Conservation (phyloP, 2,113 vertebrate genomes). For the Artemisiospiza belli region DNA sequence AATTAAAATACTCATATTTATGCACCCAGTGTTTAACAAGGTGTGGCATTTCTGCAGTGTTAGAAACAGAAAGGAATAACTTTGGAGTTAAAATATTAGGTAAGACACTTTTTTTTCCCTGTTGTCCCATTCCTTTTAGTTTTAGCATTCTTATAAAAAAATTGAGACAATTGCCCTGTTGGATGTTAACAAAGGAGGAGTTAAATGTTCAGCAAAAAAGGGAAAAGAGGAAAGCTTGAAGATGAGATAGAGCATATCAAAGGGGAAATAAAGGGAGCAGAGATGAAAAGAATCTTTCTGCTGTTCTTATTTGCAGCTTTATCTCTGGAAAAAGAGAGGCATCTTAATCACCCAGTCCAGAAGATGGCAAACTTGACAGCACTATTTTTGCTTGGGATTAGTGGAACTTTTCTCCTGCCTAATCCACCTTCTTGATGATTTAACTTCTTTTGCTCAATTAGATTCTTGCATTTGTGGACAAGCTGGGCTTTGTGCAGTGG, state of each 20-base stretch:
- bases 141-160: background rate
- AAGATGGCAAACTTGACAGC: background rate
- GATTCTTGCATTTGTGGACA: background rate
- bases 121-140: background rate
- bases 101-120: background rate
- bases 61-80: background rate
- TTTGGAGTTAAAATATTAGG: background rate
- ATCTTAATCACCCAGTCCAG: background rate
- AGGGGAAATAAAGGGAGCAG: background rate
- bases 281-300: slow-evolving; percentile 17
- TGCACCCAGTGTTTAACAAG: background rate
- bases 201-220: background rate
- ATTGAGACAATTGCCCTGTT: background rate
- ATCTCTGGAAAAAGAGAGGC: background rate
- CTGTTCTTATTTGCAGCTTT: background rate
- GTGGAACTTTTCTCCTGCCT: background rate
- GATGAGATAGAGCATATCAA: background rate
- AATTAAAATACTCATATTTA: background rate
- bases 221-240: background rate
- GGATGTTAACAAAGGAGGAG: background rate
- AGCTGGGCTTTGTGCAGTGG: background rate
- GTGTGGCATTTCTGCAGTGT: background rate
- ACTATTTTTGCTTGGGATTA: background rate
- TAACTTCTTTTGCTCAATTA: background rate
- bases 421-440: background rate